phyloP scores from a whole-genome alignment of 1,140 invertebrate species.

The Drosophila seguyi region DNA sequence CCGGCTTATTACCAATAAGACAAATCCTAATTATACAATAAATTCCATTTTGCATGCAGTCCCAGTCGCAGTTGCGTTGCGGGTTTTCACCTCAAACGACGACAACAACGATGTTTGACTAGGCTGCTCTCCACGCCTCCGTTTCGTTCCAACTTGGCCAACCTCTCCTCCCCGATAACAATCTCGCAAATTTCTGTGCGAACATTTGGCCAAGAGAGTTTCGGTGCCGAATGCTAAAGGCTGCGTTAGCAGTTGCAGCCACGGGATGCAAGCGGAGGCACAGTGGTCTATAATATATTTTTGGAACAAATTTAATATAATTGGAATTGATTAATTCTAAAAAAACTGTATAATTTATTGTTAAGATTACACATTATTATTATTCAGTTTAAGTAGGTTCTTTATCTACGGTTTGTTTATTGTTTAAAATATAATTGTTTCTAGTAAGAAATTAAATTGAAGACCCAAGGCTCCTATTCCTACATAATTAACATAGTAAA shows the following conservation, averaged over 20 bases:
- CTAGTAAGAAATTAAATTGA: not conserved
- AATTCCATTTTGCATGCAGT: slow-evolving; percentile 83
- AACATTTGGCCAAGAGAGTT: slow-evolving; percentile 51
- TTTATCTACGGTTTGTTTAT: too few species aligned
- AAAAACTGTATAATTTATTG: not conserved
- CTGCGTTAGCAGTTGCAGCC: slow-evolving; percentile 31
- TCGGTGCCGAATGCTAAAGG: slow-evolving; percentile 29
- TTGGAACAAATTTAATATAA: not conserved
- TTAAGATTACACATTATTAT: too few species aligned
- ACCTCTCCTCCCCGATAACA: slow-evolving; percentile 65
- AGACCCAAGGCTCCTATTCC: not conserved
- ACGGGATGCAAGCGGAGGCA: slow-evolving; percentile 3
- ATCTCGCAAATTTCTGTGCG: slow-evolving; percentile 75
- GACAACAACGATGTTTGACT: slow-evolving; percentile 60
- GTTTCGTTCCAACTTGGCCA: slow-evolving; percentile 53
- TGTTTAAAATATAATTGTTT: not conserved
- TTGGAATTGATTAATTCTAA: not conserved
- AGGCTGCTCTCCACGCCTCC: slow-evolving; percentile 65
- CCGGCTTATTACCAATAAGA: slow-evolving; percentile 82
- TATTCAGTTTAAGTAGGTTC: too few species aligned
- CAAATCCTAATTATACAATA: slow-evolving; percentile 85
- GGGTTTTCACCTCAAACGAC: slow-evolving; percentile 69
- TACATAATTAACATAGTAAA: not conserved
- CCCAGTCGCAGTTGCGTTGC: slow-evolving; percentile 59
- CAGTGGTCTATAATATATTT: slow-evolving; percentile 3